Evolutionary conservation across 2,888 invertebrate species (phyloP).

Genomic region (Aromia moschata): DNA sequence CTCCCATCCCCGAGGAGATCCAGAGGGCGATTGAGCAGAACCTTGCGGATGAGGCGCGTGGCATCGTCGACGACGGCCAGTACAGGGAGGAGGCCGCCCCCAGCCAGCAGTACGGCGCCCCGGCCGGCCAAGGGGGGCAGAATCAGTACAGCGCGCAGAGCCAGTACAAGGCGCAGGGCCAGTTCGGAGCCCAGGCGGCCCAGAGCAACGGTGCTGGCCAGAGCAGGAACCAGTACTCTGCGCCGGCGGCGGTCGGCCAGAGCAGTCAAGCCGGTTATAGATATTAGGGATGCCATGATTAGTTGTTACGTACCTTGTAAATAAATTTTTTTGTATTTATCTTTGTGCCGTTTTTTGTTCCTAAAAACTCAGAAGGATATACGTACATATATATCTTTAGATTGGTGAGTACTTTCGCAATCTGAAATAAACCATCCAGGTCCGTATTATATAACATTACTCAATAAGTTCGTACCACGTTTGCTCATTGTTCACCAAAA

Average conservation of each 20-base stretch:
- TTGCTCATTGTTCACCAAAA: too few species aligned
- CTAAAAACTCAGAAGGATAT: too few species aligned
- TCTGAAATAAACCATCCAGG: too few species aligned
- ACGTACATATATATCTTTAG: too few species aligned
- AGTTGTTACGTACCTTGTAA: slow-evolving; percentile 13
- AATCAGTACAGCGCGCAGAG: slow-evolving; percentile 21
- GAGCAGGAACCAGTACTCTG: slow-evolving; percentile 1
- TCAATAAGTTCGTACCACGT: too few species aligned
- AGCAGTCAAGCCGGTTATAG: slow-evolving; percentile 29
- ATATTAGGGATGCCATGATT: slow-evolving; percentile 28
- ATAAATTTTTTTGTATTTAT: slow-evolving; percentile 14
- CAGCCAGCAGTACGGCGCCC: slow-evolving; percentile 18
- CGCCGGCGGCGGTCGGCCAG: not conserved
- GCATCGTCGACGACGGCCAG: slow-evolving; percentile 45
- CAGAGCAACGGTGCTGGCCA: not conserved
- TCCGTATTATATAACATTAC: too few species aligned
- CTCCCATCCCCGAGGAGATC: slow-evolving; percentile 69
- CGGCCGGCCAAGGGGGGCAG: not conserved
- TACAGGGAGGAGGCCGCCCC: slow-evolving; percentile 32
- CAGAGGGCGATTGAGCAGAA: slow-evolving; percentile 56
- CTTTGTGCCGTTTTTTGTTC: not conserved
- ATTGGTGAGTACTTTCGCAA: too few species aligned
- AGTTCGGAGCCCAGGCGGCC: slow-evolving; percentile 11
- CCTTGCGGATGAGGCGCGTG: slow-evolving; percentile 47
- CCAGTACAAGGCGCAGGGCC: slow-evolving; percentile 36